phyloP scores from a whole-genome alignment of 2,113 vertebrate species.

The Ciconia boyciana region DNA sequence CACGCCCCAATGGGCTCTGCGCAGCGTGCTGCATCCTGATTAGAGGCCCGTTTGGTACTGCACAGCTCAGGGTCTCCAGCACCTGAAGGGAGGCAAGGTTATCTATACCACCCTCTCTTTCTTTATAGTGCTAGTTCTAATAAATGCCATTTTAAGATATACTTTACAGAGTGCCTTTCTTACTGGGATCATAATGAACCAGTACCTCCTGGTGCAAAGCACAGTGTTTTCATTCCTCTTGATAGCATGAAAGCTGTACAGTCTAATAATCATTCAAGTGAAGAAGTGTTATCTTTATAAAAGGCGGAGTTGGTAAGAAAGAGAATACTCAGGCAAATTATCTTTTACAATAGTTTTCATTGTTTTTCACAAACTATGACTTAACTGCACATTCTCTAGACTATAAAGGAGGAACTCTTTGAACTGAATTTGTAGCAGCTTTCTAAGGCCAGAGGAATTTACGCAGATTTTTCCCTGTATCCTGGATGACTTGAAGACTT shows the following conservation, averaged over 20 bases:
- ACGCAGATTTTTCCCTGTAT: neutral
- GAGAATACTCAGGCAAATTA: neutral
- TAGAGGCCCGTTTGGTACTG: neutral
- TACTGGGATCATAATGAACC: neutral
- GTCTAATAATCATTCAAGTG: neutral
- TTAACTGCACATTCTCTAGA: neutral
- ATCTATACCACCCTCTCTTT: neutral
- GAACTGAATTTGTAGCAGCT: neutral
- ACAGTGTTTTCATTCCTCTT: neutral
- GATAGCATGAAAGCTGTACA: neutral
- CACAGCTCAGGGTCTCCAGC: neutral
- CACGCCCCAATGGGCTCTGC: neutral
- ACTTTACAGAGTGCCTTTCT: neutral
- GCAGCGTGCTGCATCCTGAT: rapidly evolving
- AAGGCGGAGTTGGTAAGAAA: neutral
- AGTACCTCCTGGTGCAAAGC: neutral
- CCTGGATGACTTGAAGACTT: neutral
- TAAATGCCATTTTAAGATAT: neutral
- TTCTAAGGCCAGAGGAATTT: neutral
- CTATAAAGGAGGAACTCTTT: neutral
- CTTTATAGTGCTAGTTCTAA: neutral
- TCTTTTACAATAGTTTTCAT: neutral
- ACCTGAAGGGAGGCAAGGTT: neutral
- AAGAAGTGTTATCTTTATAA: neutral
- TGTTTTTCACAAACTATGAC: neutral